Conservation (phyloP, 2,888 invertebrate species). For the Himalopsyche tibetana region DNA sequence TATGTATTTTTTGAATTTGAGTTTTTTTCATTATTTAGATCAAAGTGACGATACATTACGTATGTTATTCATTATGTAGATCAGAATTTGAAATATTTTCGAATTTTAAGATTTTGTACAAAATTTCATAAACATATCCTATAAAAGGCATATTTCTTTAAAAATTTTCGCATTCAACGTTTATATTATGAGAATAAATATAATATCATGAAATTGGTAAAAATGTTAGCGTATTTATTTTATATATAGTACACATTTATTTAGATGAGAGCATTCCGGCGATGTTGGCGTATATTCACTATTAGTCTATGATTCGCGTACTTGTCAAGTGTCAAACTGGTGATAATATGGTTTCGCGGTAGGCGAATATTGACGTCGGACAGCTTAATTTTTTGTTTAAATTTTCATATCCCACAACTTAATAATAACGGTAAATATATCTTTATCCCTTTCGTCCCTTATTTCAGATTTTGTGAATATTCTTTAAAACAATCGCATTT, state of each 20-base stretch:
- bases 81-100: no score
- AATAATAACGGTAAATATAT: conserved; percentile 51
- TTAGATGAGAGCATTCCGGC: background rate
- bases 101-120: no score
- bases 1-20: no score
- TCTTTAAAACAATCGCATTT: background rate
- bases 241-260: background rate
- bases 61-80: no score
- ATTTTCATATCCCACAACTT: conserved; percentile 47
- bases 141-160: no score
- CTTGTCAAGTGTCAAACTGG: conserved; percentile 62
- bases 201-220: no score
- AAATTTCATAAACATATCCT: no score
- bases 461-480: background rate
- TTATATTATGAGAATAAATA: no score
- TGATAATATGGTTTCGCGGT: conserved; percentile 55
- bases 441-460: conserved; percentile 1
- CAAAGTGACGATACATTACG: no score
- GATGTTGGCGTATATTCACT: conserved; percentile 9
- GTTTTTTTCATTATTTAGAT: no score
- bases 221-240: background rate
- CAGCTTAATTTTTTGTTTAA: conserved; percentile 55
- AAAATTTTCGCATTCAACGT: no score
- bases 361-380: conserved; percentile 55
- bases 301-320: conserved; percentile 9